Evolutionary conservation across 35 echinoderm and acorn worm genomes (phyloP).

Genomic region (Eucidaris tribuloides): DNA sequence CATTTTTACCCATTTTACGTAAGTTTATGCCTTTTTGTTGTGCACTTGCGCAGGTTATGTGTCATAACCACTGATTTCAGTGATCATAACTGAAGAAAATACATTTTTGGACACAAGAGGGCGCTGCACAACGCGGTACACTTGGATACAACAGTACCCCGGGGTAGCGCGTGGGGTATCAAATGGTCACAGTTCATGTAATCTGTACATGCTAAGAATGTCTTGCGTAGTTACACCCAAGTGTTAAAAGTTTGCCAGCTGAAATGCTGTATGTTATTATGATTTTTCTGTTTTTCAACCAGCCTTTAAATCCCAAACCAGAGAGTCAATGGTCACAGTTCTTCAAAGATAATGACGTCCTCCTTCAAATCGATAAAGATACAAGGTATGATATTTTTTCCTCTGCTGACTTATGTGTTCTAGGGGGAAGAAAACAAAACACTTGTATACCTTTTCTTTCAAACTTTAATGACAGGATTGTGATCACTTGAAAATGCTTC

Average conservation of each 20-base stretch:
- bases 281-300: background rate
- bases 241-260: background rate
- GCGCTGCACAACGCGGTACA: too few species aligned
- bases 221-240: background rate
- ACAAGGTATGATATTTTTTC: constrained; percentile 72
- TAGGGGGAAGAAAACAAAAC: background rate
- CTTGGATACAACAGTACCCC: too few species aligned
- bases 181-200: background rate
- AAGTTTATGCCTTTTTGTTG: too few species aligned
- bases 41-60: too few species aligned
- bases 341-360: constrained; percentile 94
- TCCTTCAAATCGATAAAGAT: constrained; percentile 97
- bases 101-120: too few species aligned
- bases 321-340: constrained; percentile 91
- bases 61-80: too few species aligned
- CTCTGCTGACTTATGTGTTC: too few species aligned
- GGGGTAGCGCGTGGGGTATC: too few species aligned
- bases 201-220: background rate
- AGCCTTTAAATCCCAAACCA: constrained; percentile 92
- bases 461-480: too few species aligned
- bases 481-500: too few species aligned
- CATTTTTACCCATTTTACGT: too few species aligned
- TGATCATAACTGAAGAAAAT: too few species aligned
- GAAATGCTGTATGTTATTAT: background rate
- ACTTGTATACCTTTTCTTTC: background rate